Percentiles rank a stretch among this genome's conserved stretches.
phyloP scores from a whole-genome alignment of 2,888 invertebrate species.

The Pyrocoelia pectoralis region DNA sequence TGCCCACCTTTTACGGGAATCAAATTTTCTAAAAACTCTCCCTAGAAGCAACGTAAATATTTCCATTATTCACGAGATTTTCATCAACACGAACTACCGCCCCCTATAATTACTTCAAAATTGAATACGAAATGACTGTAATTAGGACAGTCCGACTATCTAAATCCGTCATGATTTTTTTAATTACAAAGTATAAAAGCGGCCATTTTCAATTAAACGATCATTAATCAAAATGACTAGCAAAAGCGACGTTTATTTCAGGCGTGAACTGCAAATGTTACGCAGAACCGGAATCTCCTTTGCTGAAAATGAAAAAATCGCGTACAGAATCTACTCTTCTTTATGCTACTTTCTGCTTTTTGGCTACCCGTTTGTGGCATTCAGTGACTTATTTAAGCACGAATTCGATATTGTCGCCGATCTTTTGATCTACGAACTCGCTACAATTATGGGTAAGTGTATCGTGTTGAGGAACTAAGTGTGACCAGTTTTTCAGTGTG shows the following conservation, averaged over 20 bases:
- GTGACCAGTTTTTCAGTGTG: not conserved
- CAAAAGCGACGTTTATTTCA: constrained; percentile 2
- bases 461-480: not conserved
- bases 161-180: not conserved
- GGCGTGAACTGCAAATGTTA: constrained; percentile 8
- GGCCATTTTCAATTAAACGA: not conserved
- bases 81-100: too few species aligned
- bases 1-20: too few species aligned
- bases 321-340: constrained; percentile 6
- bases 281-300: not conserved
- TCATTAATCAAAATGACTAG: not conserved
- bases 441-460: constrained; percentile 15
- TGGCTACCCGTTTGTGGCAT: constrained; percentile 11
- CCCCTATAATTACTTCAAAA: too few species aligned
- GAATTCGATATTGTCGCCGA: constrained; percentile 21
- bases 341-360: not conserved
- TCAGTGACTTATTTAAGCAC: constrained; percentile 18
- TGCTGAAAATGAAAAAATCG: not conserved
- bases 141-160: too few species aligned
- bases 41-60: too few species aligned
- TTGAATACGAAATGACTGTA: too few species aligned
- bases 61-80: too few species aligned
- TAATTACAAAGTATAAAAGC: not conserved
- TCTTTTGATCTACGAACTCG: constrained; percentile 15
- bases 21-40: too few species aligned